These are phyloP conservation scores for Ophonus ardosiacus DNA, from an alignment of 2,888 invertebrate species.

Conservation along the genomic window DNA sequence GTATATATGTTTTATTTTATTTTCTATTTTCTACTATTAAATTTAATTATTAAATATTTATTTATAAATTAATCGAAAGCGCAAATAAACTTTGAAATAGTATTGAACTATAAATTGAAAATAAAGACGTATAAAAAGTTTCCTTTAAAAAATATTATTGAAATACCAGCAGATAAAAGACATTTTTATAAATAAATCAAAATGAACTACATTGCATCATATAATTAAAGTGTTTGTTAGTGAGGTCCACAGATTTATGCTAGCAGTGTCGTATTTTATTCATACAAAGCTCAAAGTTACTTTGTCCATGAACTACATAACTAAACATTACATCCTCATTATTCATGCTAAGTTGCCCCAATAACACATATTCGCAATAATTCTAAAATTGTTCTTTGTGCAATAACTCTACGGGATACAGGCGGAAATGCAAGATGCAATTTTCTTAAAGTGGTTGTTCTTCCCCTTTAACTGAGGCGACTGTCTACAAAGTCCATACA, in stretches of 20 bases:
- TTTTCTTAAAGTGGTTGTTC: neutral
- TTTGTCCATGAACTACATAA: slow-evolving; percentile 44
- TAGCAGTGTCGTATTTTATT: slow-evolving; percentile 16
- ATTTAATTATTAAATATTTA: too few species aligned
- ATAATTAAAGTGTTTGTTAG: slow-evolving; percentile 5
- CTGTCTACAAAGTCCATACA: neutral
- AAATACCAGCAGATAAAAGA: neutral
- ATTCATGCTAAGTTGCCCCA: slow-evolving; percentile 36
- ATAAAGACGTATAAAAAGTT: neutral
- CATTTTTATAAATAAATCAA: neutral
- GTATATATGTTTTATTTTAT: too few species aligned
- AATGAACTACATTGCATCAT: neutral
- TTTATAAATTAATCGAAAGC: too few species aligned
- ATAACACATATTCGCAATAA: slow-evolving; percentile 30
- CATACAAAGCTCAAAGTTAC: slow-evolving; percentile 26
- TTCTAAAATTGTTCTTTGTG: slow-evolving; percentile 13
- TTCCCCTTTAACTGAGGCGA: neutral
- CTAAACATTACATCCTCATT: slow-evolving; percentile 46
- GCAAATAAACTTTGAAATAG: too few species aligned
- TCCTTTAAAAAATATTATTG: neutral
- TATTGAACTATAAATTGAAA: too few species aligned
- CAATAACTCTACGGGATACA: neutral
- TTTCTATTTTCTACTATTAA: too few species aligned
- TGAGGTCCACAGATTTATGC: slow-evolving; percentile 15
- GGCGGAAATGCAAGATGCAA: neutral